phyloP scores from a whole-genome alignment of 2,113 vertebrate genomes.

The Cephalophus harveyi region DNA sequence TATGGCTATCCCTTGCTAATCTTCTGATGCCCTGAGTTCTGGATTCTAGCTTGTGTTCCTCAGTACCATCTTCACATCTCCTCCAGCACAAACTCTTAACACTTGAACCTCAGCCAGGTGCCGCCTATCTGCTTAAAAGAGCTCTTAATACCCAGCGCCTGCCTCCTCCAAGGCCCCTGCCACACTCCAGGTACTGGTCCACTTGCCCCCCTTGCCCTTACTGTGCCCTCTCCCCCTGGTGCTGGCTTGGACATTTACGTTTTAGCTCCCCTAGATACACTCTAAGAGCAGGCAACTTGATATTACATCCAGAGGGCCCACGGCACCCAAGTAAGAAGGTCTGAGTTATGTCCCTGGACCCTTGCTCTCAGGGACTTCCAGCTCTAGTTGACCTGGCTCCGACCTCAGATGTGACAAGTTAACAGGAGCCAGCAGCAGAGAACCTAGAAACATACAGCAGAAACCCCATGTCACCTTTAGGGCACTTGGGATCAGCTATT shows the following conservation, averaged over 20 bases:
- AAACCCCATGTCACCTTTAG: not conserved
- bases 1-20: not conserved
- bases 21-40: not conserved
- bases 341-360: not conserved
- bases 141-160: not conserved
- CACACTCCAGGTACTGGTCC: not conserved
- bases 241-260: not conserved
- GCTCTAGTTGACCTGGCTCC: not conserved
- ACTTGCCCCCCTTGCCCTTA: not conserved
- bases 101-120: not conserved
- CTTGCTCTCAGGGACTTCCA: not conserved
- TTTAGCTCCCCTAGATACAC: not conserved
- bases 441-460: not conserved
- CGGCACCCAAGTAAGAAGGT: not conserved
- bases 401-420: not conserved
- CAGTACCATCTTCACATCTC: not conserved
- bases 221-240: not conserved
- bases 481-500: not conserved
- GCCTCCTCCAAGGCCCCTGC: not conserved
- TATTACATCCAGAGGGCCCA: not conserved
- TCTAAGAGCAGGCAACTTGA: not conserved
- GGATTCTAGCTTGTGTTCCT: not conserved
- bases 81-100: not conserved
- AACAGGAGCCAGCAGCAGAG: not conserved
- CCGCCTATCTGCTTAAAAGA: not conserved